These are phyloP conservation scores for Palythoa grandiflora DNA, from an alignment of 92 coral and sea anemone genomes.

Conservation along the genomic window DNA sequence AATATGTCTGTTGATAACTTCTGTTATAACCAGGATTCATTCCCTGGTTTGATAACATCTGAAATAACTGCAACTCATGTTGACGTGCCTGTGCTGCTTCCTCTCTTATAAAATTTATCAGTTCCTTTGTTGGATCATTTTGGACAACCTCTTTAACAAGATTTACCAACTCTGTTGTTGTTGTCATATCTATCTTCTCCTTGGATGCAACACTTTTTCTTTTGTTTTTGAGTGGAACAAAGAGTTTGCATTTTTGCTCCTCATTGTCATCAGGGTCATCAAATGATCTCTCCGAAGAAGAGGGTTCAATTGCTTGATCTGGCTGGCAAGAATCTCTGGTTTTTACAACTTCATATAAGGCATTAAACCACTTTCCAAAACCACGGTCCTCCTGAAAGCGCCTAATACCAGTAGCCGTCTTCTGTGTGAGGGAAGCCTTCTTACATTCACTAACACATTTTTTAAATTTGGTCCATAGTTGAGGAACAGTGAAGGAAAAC, in stretches of 20 bases:
- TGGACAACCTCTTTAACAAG: conserved; percentile 30
- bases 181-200: conserved; percentile 30
- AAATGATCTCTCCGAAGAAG: conserved; percentile 46
- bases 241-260: background rate
- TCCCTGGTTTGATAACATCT: conserved; percentile 28
- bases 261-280: conserved; percentile 21
- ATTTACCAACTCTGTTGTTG: conserved; percentile 8
- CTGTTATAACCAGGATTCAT: conserved; percentile 26
- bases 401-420: conserved; percentile 61
- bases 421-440: conserved; percentile 59
- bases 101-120: conserved; percentile 21
- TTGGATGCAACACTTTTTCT: conserved; percentile 3
- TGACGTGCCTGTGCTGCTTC: conserved; percentile 22
- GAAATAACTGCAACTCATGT: conserved; percentile 13
- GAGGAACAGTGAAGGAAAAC: conserved; percentile 53
- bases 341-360: conserved; percentile 50
- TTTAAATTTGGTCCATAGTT: conserved; percentile 60
- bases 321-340: conserved; percentile 69
- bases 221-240: conserved; percentile 28
- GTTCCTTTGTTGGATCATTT: conserved; percentile 25
- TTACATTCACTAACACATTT: conserved; percentile 63
- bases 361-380: conserved; percentile 57
- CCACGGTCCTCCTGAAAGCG: conserved; percentile 58
- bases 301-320: conserved; percentile 66
- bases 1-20: conserved; percentile 24